Evolutionary conservation across 2,797 vertebrate species (phyloP), one percentile per base, ranked within the genome.

Genomic region (Bovichtus variegatus): DNA sequence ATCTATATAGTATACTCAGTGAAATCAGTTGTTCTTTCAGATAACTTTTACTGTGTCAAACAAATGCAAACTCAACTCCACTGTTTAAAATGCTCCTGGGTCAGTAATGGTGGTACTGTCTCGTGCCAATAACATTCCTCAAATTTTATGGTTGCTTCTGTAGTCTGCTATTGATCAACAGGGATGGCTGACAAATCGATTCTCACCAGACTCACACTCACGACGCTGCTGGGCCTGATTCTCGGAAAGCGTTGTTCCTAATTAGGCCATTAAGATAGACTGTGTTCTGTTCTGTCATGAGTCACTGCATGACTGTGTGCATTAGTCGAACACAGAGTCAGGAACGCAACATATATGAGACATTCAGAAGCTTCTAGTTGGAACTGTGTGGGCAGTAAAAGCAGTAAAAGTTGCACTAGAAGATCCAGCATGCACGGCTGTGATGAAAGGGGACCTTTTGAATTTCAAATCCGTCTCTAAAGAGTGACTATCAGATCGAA

Each of bases 221-320:
- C 50, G 62, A 5, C 38, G 8, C 27, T 15, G 58, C 50, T n/a
- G 34, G 3, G 21, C 36, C 21, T 13, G 11, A 55, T 81, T 85
- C 80, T 73, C 1, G 68, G 70, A 82, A 85, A 46, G 44, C 15
- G 49, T 19, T 57, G 46, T 71, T 8, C 51, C 68, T 60, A 79
- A 76, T 74, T 41, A 70, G 70, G 34, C 70, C 9, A 12, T 83
- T 49, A 81, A 80, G 50, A 71, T 7, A 13, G 36, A 61, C 27
- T 40, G 55, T 25, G 61, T 21, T 53, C 49, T 47, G 59, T 8
- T 55, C 15, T 7, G 38, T 43, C 10, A 6, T 90, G 87, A 89
- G 23, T 90, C 88, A 89, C 70, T 10, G 75, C 9, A 27, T 63
- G 72, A 81, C 58, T 66, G 64, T 16, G 21, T 59, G 49, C 50